Percentiles rank a stretch among this genome's conserved stretches.
Conservation (phyloP, 2,797 vertebrate species). For the Xenopus petersii region DNA sequence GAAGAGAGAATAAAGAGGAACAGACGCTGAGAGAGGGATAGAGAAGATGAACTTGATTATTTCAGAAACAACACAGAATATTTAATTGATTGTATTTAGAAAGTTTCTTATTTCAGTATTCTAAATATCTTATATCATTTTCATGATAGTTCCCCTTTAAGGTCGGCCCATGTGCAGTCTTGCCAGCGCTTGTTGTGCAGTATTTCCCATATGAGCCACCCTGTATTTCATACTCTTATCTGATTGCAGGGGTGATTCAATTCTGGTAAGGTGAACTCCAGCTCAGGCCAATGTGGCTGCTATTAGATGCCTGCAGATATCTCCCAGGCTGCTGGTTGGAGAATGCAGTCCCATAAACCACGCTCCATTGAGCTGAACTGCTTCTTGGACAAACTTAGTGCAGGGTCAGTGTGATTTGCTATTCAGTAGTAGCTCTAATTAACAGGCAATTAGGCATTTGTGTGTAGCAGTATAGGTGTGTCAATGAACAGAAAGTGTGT, state of each 20-base stretch:
- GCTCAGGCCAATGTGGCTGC: conserved; percentile 18
- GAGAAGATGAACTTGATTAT: no score
- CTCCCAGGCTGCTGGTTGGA: conserved; percentile 38
- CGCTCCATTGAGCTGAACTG: conserved; percentile 55
- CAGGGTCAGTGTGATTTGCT: conserved; percentile 3
- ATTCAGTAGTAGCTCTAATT: conserved; percentile 15
- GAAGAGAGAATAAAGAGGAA: no score
- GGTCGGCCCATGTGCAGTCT: no score
- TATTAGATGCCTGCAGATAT: conserved; percentile 16
- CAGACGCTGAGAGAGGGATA: no score
- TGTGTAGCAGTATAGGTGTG: not conserved
- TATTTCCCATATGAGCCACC: not conserved
- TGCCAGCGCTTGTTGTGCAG: not conserved
- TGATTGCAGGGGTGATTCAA: conserved; percentile 21
- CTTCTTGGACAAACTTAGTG: conserved; percentile 32
- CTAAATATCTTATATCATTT: no score
- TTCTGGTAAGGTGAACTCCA: conserved; percentile 2
- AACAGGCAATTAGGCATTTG: conserved; percentile 2
- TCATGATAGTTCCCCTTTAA: no score
- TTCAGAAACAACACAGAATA: no score
- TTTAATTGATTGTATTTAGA: no score
- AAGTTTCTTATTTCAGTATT: no score
- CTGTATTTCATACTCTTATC: conserved; percentile 19
- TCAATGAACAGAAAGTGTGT: no score
- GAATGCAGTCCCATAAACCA: conserved; percentile 56